Evolutionary conservation across 2,797 vertebrate genomes (phyloP).

Genomic region (Mastacembelus armatus): DNA sequence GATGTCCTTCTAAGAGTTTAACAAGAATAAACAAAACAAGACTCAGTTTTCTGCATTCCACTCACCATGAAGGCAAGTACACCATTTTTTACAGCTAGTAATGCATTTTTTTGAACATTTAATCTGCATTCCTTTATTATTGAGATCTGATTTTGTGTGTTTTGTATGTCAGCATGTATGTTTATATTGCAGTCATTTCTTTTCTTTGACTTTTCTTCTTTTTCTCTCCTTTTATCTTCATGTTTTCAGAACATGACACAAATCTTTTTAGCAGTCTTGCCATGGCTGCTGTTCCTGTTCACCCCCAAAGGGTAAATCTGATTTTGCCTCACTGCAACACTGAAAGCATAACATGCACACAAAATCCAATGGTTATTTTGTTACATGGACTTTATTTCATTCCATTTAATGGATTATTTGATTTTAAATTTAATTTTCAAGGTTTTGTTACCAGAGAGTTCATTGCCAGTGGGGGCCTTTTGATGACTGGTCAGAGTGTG

Average conservation of each 20-base stretch:
- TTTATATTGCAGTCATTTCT: background rate
- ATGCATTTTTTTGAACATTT: background rate
- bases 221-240: background rate
- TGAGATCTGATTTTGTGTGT: background rate
- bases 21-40: background rate
- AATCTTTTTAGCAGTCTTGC: constrained; percentile 31
- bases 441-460: constrained; percentile 70
- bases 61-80: constrained; percentile 73
- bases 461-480: constrained; percentile 88
- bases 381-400: background rate
- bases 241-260: constrained; percentile 27
- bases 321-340: background rate
- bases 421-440: constrained; percentile 16
- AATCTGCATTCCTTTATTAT: background rate
- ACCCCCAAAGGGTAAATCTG: constrained; percentile 56
- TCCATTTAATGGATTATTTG: background rate
- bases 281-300: constrained; percentile 56
- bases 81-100: background rate
- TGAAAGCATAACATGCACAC: background rate
- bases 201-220: background rate
- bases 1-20: background rate
- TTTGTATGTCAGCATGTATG: background rate
- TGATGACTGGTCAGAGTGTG: constrained; percentile 91
- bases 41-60: constrained; percentile 12
- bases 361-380: background rate